Evolutionary conservation across 2,888 invertebrate genomes (phyloP).

Genomic region (Agriotes lineatus): DNA sequence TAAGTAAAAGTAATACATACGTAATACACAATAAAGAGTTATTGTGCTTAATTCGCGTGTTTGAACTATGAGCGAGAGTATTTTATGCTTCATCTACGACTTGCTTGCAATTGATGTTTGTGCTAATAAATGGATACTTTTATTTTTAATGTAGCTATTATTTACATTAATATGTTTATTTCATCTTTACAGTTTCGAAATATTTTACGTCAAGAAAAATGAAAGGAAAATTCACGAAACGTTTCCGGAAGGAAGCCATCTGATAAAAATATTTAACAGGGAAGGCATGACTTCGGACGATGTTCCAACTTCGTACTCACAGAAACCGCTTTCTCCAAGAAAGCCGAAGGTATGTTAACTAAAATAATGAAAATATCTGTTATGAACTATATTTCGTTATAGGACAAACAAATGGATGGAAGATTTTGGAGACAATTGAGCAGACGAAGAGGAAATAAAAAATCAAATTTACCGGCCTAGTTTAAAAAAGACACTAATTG

Average conservation of each 20-base stretch:
- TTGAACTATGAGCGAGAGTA: too few species aligned
- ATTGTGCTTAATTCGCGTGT: too few species aligned
- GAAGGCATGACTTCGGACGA: constrained; percentile 62
- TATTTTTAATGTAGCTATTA: too few species aligned
- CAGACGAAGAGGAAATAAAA: constrained; percentile 70
- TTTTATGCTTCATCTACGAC: too few species aligned
- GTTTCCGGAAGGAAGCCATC: constrained; percentile 65
- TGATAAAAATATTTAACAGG: constrained; percentile 64
- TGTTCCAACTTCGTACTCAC: constrained; percentile 62
- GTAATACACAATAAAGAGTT: too few species aligned
- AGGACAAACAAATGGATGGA: constrained; percentile 84
- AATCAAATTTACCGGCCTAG: constrained; percentile 55
- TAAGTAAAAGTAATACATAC: too few species aligned
- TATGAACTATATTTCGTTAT: constrained; percentile 51
- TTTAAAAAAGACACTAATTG: constrained; percentile 1
- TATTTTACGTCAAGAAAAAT: constrained; percentile 66
- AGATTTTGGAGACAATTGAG: constrained; percentile 85
- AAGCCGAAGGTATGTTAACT: constrained; percentile 69
- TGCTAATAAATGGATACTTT: too few species aligned
- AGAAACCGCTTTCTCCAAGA: constrained; percentile 71
- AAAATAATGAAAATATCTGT: constrained; percentile 41
- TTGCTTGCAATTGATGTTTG: too few species aligned
- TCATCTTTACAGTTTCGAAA: constrained; percentile 67
- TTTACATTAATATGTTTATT: too few species aligned
- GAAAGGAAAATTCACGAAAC: constrained; percentile 66